These are phyloP conservation scores for Colius striatus DNA, from an alignment of 2,113 vertebrate species.

Conservation along the genomic window DNA sequence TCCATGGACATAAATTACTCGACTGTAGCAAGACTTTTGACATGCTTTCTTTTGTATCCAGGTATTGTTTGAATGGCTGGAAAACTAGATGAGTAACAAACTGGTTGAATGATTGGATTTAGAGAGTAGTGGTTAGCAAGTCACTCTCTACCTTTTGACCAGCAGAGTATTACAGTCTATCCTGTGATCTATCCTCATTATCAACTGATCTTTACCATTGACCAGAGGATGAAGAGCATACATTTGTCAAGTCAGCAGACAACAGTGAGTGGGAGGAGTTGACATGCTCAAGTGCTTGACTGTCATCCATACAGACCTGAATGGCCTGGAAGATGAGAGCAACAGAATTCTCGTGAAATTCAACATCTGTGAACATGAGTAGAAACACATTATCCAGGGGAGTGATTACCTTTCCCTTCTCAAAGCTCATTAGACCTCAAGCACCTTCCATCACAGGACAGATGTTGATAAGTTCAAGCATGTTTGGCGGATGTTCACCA, in stretches of 20 bases:
- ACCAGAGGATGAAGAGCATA: background rate
- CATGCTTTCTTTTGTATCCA: background rate
- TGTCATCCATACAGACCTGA: background rate
- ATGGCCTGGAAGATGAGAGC: background rate
- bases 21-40: background rate
- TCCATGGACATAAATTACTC: background rate
- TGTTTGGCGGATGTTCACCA: background rate
- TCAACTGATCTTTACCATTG: background rate
- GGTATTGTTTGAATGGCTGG: background rate
- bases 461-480: background rate
- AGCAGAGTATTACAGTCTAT: background rate
- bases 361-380: accelerated
- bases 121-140: background rate
- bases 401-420: background rate
- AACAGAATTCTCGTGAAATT: background rate
- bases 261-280: background rate
- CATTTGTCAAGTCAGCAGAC: background rate
- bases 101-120: background rate
- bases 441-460: background rate
- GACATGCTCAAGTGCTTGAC: background rate
- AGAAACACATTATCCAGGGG: background rate
- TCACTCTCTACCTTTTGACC: background rate
- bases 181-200: background rate
- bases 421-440: background rate
- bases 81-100: background rate